Conservation (phyloP, 2,797 vertebrate species). For the Falco novaeseelandiae region DNA sequence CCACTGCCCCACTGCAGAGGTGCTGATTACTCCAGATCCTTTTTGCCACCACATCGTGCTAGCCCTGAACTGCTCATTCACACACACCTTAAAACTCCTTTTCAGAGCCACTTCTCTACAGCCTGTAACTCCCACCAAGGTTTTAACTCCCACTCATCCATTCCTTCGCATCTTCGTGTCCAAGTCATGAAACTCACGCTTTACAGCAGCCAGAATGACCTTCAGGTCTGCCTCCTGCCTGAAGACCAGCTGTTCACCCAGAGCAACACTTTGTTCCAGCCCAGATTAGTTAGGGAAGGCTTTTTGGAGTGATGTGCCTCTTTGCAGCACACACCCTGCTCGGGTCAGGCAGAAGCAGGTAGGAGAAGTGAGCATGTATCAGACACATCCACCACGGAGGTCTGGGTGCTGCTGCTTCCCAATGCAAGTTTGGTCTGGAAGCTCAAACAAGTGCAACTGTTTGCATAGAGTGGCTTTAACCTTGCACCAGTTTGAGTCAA, state of each 20-base stretch:
- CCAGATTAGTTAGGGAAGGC: background rate
- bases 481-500: background rate
- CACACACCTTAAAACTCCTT: background rate
- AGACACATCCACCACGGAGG: background rate
- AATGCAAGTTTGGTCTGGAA: background rate
- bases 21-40: background rate
- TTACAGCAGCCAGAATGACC: background rate
- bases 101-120: background rate
- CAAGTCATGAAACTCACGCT: background rate
- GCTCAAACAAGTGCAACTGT: background rate
- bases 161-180: background rate
- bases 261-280: rapidly evolving
- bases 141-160: background rate
- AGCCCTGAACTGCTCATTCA: background rate
- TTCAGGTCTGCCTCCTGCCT: background rate
- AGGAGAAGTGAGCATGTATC: background rate
- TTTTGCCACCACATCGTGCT: background rate
- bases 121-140: background rate
- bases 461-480: background rate
- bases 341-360: background rate
- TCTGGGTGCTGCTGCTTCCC: background rate
- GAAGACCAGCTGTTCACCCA: background rate
- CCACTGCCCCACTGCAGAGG: background rate
- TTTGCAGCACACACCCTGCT: background rate
- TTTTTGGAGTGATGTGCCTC: background rate